These are phyloP conservation scores for Accipiter virgatus DNA, from an alignment of 2,113 vertebrate genomes.

Conservation along the genomic window DNA sequence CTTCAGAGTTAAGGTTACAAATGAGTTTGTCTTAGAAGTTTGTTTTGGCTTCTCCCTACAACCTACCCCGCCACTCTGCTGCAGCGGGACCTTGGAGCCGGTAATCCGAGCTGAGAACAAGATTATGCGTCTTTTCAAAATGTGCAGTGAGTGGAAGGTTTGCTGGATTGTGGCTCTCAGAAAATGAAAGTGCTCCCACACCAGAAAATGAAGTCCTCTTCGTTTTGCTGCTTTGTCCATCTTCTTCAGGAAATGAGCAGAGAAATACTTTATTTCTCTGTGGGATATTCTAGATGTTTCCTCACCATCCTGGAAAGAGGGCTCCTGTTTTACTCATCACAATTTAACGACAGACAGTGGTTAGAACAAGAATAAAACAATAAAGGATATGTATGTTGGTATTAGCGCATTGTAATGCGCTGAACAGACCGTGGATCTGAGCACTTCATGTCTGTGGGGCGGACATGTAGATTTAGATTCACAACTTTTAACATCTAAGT, in stretches of 20 bases:
- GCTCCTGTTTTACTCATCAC: background rate
- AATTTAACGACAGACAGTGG: background rate
- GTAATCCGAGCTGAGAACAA: background rate
- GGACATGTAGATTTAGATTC: background rate
- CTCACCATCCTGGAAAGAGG: background rate
- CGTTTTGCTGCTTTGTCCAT: background rate
- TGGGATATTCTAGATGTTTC: background rate
- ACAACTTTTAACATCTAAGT: background rate
- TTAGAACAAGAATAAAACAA: background rate
- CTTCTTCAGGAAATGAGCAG: background rate
- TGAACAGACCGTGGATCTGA: background rate
- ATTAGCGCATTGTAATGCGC: background rate
- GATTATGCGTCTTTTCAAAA: background rate
- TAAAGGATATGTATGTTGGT: background rate
- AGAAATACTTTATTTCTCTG: background rate
- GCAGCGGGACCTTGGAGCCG: background rate
- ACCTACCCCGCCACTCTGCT: background rate
- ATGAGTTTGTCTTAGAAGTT: slow-evolving; percentile 35
- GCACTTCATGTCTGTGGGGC: background rate
- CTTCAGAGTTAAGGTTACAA: slow-evolving; percentile 33
- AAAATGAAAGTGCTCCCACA: background rate
- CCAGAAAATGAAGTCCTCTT: background rate
- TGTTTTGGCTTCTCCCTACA: background rate
- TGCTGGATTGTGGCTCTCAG: background rate
- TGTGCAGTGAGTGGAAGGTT: background rate